Conservation (phyloP, 2,888 invertebrate genomes). For the Idaea biselata region DNA sequence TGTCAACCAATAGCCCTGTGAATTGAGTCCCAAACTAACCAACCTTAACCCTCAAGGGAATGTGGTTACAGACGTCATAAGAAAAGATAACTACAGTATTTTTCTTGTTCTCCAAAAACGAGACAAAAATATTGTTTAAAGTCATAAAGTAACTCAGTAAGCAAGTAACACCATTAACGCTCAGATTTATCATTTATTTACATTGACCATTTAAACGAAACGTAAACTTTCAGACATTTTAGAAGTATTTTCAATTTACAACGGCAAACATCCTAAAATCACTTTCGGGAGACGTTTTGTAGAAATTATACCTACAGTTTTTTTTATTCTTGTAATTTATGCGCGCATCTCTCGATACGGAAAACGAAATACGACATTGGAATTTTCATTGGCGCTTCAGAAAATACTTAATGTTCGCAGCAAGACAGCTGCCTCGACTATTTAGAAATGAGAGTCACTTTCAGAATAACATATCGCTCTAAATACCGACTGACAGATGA, state of each 20-base stretch:
- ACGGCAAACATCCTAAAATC: slow-evolving; percentile 13
- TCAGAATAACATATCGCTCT: slow-evolving; percentile 78
- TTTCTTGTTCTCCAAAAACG: neutral
- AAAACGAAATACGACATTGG: slow-evolving; percentile 44
- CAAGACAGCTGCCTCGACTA: slow-evolving; percentile 69
- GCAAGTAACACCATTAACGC: slow-evolving; percentile 12
- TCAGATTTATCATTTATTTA: slow-evolving; percentile 23
- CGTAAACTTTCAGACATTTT: slow-evolving; percentile 16
- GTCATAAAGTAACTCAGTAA: neutral
- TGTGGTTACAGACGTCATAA: no score
- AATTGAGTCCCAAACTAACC: no score
- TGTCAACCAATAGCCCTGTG: no score
- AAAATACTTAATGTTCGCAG: slow-evolving; percentile 61
- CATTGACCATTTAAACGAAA: slow-evolving; percentile 15
- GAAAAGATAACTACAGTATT: no score
- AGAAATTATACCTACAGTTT: slow-evolving; percentile 13
- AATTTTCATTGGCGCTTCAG: slow-evolving; percentile 60
- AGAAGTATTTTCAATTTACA: slow-evolving; percentile 20
- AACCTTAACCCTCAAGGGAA: no score
- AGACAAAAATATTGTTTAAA: neutral
- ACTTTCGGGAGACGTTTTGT: slow-evolving; percentile 20
- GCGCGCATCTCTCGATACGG: slow-evolving; percentile 21
- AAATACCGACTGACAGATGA: slow-evolving; percentile 80
- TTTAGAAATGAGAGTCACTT: slow-evolving; percentile 68
- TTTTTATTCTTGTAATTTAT: slow-evolving; percentile 25